Percentiles rank a stretch among this genome's conserved stretches.
Evolutionary conservation across 2,113 vertebrate genomes (phyloP).

Genomic region (Trinectes maculatus): DNA sequence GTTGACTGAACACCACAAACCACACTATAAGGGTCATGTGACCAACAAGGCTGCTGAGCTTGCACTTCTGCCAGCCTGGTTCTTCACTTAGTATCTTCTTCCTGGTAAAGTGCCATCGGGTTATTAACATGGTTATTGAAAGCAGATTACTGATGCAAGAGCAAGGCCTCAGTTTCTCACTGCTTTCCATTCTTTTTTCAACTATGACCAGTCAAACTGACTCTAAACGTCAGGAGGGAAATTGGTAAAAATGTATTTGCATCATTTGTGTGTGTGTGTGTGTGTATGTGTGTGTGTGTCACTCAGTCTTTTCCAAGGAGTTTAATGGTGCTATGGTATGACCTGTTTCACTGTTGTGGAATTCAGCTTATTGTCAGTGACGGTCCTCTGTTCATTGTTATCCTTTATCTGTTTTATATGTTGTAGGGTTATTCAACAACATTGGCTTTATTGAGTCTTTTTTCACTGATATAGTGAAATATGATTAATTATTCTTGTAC

Average conservation of each 20-base stretch:
- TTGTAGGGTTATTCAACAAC: slow-evolving; percentile 75
- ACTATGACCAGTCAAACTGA: not conserved
- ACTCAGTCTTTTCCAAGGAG: slow-evolving; percentile 26
- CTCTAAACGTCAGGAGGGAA: not conserved
- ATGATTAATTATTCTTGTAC: slow-evolving; percentile 78
- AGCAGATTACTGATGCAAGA: too few relatives aligned
- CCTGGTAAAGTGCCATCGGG: too few relatives aligned
- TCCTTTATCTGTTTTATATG: slow-evolving; percentile 43
- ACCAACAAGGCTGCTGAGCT: too few relatives aligned
- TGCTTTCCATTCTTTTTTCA: not conserved
- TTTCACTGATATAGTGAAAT: slow-evolving; percentile 72
- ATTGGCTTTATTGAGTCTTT: slow-evolving; percentile 64
- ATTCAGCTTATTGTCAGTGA: slow-evolving; percentile 45
- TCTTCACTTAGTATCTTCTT: too few relatives aligned
- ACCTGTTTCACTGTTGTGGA: slow-evolving; percentile 75
- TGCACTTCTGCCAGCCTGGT: too few relatives aligned
- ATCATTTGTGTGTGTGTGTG: not conserved
- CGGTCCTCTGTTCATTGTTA: slow-evolving; percentile 42
- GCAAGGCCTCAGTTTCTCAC: not conserved
- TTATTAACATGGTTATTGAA: too few relatives aligned
- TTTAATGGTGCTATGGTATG: slow-evolving; percentile 72
- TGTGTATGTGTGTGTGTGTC: slow-evolving; percentile 19
- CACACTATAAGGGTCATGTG: too few relatives aligned
- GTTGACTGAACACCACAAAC: too few relatives aligned
- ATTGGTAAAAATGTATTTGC: not conserved